Conservation (phyloP, 2,888 invertebrate genomes). For the Lampropteryx suffumata region DNA sequence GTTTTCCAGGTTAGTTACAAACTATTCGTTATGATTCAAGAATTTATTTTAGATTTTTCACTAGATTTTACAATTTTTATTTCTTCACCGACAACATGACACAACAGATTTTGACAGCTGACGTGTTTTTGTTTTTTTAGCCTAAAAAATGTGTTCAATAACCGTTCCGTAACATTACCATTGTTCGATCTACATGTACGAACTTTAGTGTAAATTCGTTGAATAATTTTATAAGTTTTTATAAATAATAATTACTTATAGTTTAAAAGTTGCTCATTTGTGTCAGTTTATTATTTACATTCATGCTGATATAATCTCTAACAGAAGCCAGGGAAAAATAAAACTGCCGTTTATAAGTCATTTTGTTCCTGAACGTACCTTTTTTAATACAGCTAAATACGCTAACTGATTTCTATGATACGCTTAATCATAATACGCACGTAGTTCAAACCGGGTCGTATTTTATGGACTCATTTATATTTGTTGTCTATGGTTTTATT, state of each 20-base stretch:
- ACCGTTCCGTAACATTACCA: not conserved
- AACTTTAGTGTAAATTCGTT: no score
- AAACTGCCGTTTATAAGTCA: not conserved
- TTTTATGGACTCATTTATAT: constrained; percentile 38
- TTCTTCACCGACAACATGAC: constrained; percentile 72
- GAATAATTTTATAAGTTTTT: no score
- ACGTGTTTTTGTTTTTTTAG: constrained; percentile 42
- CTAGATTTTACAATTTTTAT: constrained; percentile 28
- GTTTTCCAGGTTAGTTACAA: constrained; percentile 57
- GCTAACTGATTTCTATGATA: not conserved
- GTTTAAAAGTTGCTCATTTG: no score
- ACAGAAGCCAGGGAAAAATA: no score
- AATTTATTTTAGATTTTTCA: constrained; percentile 57
- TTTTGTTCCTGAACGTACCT: not conserved
- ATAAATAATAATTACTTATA: no score
- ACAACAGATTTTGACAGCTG: constrained; percentile 78
- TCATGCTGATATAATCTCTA: no score
- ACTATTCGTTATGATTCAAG: constrained; percentile 43
- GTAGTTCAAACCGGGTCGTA: not conserved
- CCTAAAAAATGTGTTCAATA: constrained; percentile 15
- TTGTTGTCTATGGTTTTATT: constrained; percentile 52
- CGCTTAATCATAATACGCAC: not conserved
- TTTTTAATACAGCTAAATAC: not conserved
- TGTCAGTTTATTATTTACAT: no score
- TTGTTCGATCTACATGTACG: no score